Evolutionary conservation across 1,140 invertebrate species (phyloP), one percentile per base, ranked within the genome.

Genomic region (Colletes latitarsis): DNA sequence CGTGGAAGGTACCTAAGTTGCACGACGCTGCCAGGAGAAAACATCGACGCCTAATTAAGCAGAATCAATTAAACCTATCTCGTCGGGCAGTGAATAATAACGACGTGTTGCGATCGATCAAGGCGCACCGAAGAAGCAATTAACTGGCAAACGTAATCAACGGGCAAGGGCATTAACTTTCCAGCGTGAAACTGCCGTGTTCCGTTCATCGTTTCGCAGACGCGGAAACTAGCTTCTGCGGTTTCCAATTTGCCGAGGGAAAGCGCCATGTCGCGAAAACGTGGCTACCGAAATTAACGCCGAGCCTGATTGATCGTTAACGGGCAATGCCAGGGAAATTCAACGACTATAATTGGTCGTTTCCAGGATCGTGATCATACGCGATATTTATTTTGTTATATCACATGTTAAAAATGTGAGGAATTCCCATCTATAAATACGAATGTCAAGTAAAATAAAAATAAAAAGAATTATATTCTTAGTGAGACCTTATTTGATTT

Each of bases 191-290:
- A 67, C 64, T 19, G 43, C n/a, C 67, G 19, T 30, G 3, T 60
- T 68, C 68, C 4, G 39, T 58, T 52, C 8, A 14, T 49, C 49
- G 64, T 81, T 64, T 70, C 46, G 77, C 39, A 53, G 69, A 67
- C n/a, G 49, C 62, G 80, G 73, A 82, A 78, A 82, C 62, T 57
- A 55, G 62, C 55, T 79, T 63, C 49, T 70, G 82, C 60, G 72
- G 78, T 76, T 83, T 83, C 57, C 67, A 81, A 83, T 81, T 81
- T 75, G 30, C 53, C 58, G n/a, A 8, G 41, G 77, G 41, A 63
- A 57, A 58, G 64, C 74, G 55, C 43, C 19, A 46, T 58, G 39
- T 70, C 49, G 55, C 21, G 49, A 46, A 67, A 69, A 30, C 58
- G 52, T 41, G 41, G 62, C 19, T 70, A 17, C 30, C 68, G 55